Evolutionary conservation across 2,797 vertebrate genomes (phyloP), one percentile per base, ranked within the genome.

Genomic region (Typhlichthys subterraneus): DNA sequence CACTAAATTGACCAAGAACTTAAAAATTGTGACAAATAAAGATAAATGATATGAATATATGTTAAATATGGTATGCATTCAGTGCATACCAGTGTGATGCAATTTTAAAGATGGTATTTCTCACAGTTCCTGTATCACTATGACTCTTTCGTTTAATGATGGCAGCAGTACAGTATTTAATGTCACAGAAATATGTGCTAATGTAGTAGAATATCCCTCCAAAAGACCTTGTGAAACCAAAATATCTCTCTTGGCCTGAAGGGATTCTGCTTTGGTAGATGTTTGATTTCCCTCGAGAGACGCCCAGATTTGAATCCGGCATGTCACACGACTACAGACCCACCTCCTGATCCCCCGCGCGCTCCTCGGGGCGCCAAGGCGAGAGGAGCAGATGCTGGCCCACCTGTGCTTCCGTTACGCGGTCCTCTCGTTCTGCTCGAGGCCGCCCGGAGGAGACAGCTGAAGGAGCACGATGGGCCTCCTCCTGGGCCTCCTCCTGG

Each of bases 401-500:
- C 8, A 38, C 33, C 33, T 38, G 33, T 38, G 5, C 8, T 38
- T 38, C 33, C 33, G 7, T 38, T 38, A 6, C 8, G 5, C 2
- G 33, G n/a, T 48, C 46, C 46, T n/a, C 46, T 12, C 10, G 81
- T 83, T 74, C 77, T 65, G 85, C 65, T 74, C 72, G 33, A 1
- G 76, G 84, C 89, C 89, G 88, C 87, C 87, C 7, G 8, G 33
- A 38, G 8, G 7, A 8, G 8, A 38, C 33, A 38, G 33, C 8
- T 38, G 33, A 9, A 38, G 8, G 6, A 38, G 33, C 33, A 9
- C 8, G 33, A 38, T 8, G 53, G 19, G 23, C 23, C 23, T 29
- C 87, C 53, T 92, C 89, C 61, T 95, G 93, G 19, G 84, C 86
- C 64, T 89, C 87, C 50, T 94, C 93, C 72, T 93, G 93, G n/a